phyloP scores from a whole-genome alignment of 2,113 vertebrate species.

The Fregata magnificens region DNA sequence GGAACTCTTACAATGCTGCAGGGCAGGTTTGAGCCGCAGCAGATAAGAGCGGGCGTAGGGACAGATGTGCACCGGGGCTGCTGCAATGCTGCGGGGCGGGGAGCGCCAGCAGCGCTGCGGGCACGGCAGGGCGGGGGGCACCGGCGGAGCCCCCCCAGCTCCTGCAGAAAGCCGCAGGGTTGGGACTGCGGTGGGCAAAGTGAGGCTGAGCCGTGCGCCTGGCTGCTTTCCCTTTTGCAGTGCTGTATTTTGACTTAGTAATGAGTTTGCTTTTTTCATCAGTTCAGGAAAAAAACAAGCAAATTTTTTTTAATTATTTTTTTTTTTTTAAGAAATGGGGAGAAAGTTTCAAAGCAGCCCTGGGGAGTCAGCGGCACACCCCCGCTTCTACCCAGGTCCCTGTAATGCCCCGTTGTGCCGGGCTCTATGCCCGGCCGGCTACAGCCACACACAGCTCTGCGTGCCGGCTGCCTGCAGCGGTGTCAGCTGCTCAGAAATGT shows the following conservation, averaged over 20 bases:
- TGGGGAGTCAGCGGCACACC: background rate
- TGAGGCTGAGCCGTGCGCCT: rapidly evolving
- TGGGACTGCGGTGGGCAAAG: background rate
- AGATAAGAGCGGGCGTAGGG: background rate
- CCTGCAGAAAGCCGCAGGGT: rapidly evolving
- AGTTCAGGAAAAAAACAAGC: no score
- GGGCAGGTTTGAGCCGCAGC: constrained; percentile 32
- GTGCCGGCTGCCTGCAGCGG: background rate
- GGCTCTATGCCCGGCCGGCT: background rate
- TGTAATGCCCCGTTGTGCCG: rapidly evolving
- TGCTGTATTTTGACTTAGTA: rapidly evolving
- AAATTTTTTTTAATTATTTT: background rate
- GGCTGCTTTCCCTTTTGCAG: background rate
- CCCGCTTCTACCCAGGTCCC: background rate
- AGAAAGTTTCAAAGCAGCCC: background rate
- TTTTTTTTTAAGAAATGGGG: background rate
- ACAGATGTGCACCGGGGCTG: background rate
- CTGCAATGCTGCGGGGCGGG: background rate
- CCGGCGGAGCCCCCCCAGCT: rapidly evolving
- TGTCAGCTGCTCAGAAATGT: background rate
- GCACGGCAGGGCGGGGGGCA: background rate
- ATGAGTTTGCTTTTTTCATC: background rate
- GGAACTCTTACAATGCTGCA: constrained; percentile 29
- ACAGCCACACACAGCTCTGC: background rate
- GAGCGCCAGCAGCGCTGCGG: background rate